phyloP scores from a whole-genome alignment of 2,888 invertebrate genomes.

The Myathropa florea region DNA sequence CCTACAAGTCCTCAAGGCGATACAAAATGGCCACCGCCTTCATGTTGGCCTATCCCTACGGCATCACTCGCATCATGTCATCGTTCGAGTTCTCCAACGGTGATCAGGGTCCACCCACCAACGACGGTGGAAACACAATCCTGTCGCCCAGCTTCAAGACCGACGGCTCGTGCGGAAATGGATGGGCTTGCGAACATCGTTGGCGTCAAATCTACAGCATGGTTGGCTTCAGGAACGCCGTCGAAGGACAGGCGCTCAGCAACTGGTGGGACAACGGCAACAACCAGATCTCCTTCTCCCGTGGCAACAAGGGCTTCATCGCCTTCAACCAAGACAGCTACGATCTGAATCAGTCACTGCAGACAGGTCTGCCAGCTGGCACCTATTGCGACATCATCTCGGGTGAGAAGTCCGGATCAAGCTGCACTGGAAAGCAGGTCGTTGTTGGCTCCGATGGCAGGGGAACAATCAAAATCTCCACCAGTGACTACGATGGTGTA shows the following conservation, averaged over 20 bases:
- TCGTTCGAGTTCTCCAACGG: slow-evolving; percentile 87
- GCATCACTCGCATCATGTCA: slow-evolving; percentile 91
- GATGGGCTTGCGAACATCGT: slow-evolving; percentile 93
- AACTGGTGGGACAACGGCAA: slow-evolving; percentile 92
- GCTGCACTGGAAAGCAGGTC: slow-evolving; percentile 76
- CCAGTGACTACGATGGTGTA: slow-evolving; percentile 83
- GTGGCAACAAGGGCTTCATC: slow-evolving; percentile 88
- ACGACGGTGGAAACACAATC: slow-evolving; percentile 83
- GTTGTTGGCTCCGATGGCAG: slow-evolving; percentile 75
- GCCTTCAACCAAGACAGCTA: slow-evolving; percentile 87
- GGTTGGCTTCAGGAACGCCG: slow-evolving; percentile 89
- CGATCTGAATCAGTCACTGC: slow-evolving; percentile 82
- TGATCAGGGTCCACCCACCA: slow-evolving; percentile 86
- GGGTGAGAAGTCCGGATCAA: slow-evolving; percentile 82
- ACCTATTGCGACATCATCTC: slow-evolving; percentile 93
- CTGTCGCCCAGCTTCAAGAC: slow-evolving; percentile 85
- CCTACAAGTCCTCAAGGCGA: slow-evolving; percentile 85
- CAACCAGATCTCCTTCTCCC: slow-evolving; percentile 92
- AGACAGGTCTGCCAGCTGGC: slow-evolving; percentile 89
- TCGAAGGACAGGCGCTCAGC: slow-evolving; percentile 82
- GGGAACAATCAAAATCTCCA: slow-evolving; percentile 74
- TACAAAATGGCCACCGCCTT: slow-evolving; percentile 93
- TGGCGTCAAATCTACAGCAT: slow-evolving; percentile 92
- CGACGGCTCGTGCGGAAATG: slow-evolving; percentile 83
- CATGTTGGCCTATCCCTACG: slow-evolving; percentile 93